phyloP scores from a whole-genome alignment of 2,888 invertebrate species.

The Parnassius glacialis region DNA sequence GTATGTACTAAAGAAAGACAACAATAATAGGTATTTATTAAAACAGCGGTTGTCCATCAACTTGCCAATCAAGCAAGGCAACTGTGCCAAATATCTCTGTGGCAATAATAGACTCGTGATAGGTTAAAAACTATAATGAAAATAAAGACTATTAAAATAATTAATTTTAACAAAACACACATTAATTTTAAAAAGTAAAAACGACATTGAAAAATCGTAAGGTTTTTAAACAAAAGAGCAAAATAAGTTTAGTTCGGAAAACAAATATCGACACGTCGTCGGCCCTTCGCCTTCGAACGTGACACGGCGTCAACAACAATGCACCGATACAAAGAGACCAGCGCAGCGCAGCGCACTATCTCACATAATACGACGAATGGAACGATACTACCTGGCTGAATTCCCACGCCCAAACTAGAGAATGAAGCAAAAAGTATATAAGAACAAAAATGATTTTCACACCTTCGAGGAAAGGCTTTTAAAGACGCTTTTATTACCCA shows the following conservation, averaged over 20 bases:
- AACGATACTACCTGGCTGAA: constrained; percentile 47
- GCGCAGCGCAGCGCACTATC: constrained; percentile 4
- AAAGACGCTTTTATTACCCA: constrained; percentile 63
- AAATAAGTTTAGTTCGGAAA: constrained; percentile 28
- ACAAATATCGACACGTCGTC: constrained; percentile 34
- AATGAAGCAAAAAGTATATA: constrained; percentile 46
- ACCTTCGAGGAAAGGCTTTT: constrained; percentile 73
- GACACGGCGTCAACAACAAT: constrained; percentile 26
- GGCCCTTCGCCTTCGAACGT: constrained; percentile 31
- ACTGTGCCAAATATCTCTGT: no score
- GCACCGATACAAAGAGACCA: constrained; percentile 26
- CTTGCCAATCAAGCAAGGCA: no score
- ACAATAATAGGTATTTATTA: no score
- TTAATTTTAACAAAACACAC: no score
- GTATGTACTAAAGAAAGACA: no score
- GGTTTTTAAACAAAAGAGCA: constrained; percentile 24
- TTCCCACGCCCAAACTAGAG: constrained; percentile 67
- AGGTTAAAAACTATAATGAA: no score
- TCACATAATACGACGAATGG: constrained; percentile 46
- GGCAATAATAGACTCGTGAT: no score
- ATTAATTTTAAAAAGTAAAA: no score
- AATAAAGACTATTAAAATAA: no score
- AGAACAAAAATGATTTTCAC: constrained; percentile 77
- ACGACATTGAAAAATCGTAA: no score
- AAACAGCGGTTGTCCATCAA: no score